Conservation (phyloP, 2,888 invertebrate species). For the Blera fallax region DNA sequence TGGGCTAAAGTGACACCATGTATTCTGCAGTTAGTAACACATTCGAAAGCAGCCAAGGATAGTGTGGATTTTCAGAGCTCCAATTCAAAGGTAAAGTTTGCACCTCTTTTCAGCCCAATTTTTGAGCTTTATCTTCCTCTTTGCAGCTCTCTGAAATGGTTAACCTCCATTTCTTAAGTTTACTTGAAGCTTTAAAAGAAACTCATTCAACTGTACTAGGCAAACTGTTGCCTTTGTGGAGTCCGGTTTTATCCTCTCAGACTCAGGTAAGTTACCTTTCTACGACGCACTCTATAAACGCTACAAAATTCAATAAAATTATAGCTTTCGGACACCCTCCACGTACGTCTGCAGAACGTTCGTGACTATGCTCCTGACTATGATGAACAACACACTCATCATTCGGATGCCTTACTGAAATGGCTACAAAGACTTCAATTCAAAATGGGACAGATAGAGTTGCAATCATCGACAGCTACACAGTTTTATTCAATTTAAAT, state of each 20-base stretch:
- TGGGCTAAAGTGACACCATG: constrained; percentile 99
- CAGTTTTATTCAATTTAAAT: constrained; percentile 91
- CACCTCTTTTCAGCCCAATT: not conserved
- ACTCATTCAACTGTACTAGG: constrained; percentile 96
- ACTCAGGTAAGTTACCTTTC: constrained; percentile 86
- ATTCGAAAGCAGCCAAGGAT: constrained; percentile 92
- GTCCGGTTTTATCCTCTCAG: constrained; percentile 96
- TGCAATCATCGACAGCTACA: constrained; percentile 95
- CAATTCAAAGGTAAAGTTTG: constrained; percentile 74
- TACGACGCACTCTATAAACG: not conserved
- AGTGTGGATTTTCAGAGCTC: constrained; percentile 75
- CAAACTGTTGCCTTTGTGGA: constrained; percentile 97
- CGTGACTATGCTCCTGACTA: constrained; percentile 88
- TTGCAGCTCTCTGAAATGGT: constrained; percentile 97
- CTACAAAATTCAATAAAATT: not conserved
- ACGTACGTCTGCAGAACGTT: constrained; percentile 93
- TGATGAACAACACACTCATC: constrained; percentile 80
- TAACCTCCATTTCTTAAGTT: constrained; percentile 96
- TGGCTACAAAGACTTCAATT: constrained; percentile 97
- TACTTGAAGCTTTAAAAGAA: constrained; percentile 96
- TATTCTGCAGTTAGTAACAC: constrained; percentile 94
- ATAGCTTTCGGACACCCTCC: constrained; percentile 94
- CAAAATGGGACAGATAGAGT: constrained; percentile 98
- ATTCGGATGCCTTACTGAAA: constrained; percentile 85
- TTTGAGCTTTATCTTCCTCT: constrained; percentile 61